A percentile compares a stretch with the other conserved stretches of the same genome.
Evolutionary conservation across 1,140 invertebrate species (phyloP).

Genomic region (Orchestia grillus): DNA sequence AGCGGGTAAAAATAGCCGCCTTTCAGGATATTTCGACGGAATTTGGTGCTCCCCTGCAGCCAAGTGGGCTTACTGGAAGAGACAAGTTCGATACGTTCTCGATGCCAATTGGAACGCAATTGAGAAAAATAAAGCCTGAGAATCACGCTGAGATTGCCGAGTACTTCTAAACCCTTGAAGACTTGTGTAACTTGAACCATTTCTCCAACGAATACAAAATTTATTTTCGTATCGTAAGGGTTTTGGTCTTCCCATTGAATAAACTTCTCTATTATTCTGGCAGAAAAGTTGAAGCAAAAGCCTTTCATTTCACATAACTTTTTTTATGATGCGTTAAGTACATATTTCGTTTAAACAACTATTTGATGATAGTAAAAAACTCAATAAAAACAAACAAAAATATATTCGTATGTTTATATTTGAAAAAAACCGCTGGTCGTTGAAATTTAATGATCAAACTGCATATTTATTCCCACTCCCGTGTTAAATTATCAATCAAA

Average conservation of each 20-base stretch:
- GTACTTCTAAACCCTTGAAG: neutral
- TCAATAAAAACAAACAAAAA: neutral
- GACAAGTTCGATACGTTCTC: neutral
- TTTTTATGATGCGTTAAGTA: neutral
- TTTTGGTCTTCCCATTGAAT: neutral
- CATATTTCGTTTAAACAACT: no score
- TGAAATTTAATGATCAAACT: no score
- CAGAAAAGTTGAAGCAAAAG: neutral
- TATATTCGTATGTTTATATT: neutral
- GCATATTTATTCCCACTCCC: no score
- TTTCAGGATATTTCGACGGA: conserved; percentile 24
- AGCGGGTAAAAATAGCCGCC: neutral
- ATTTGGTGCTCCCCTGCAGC: neutral
- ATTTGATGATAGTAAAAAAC: no score
- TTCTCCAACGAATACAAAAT: no score
- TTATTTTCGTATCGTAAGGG: neutral
- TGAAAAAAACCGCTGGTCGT: no score
- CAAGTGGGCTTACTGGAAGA: neutral
- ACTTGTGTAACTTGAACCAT: neutral
- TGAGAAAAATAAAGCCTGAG: neutral
- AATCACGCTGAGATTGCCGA: neutral
- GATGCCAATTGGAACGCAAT: neutral
- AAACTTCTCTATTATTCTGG: neutral
- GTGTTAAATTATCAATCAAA: no score
- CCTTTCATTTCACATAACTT: neutral